Evolutionary conservation across 2,113 vertebrate genomes (phyloP), one percentile per base, ranked within the genome.

Genomic region (Cyphomyrus discorhynchus): DNA sequence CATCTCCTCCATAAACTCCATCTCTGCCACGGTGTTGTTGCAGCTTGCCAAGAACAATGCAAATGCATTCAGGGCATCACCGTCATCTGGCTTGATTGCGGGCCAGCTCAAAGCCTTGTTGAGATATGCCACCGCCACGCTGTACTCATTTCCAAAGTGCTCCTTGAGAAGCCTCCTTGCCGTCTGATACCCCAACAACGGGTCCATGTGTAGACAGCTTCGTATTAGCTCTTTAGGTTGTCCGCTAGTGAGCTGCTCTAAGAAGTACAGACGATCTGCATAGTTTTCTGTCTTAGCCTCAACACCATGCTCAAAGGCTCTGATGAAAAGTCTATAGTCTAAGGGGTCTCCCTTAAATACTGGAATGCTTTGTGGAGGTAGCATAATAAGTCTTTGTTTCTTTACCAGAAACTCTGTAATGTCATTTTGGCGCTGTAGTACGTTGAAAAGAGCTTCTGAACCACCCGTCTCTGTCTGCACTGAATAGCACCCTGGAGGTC

Each of bases 1-100:
- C 24, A 91, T 10, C 66, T 91, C 91, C 1, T 91, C 88, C 82
- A 83, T 19, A 15, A 89, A 92, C 10, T 77, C 62, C 19, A 91
- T 39, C 10, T 90, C 90, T 13, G 3, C 19, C 90, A 90, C 88
- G 6, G 86, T 1, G 46, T 47, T 62, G n/a, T 90, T 90, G 35
- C 39, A 7, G 46, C 89, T 91, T 0, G 17, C 90, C 7, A 92
- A 66, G 15, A 50, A 88, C 10, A 91, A 84, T 5, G n/a, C 66
- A n/a, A n/a, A 91, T 5, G 91, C 47, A 3, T 89, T 27, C 0
- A 89, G 58, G 0, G 66, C 83, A 24, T 89, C 88, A 24, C 17
- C 4, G 7, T 92, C 90, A 9, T 92, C 91, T 19, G 91, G 17
- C 15, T 89, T 91, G 42, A 91, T 90, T 47, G 7, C 0, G 2